Conservation (phyloP, 1,140 invertebrate species). For the Andrena cerasifolii region DNA sequence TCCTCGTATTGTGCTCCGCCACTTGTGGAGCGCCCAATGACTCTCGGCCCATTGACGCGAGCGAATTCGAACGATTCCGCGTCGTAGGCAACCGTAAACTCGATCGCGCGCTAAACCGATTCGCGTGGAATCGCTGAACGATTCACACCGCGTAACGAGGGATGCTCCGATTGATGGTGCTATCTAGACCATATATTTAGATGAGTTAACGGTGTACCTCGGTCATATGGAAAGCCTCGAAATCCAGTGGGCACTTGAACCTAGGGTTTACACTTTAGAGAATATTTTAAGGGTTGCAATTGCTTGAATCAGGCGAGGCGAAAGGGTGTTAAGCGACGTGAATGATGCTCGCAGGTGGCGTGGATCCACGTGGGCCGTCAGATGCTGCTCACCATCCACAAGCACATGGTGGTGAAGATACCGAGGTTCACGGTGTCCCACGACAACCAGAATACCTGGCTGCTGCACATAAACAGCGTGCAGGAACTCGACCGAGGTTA, state of each 20-base stretch:
- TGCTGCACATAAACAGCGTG: constrained; percentile 92
- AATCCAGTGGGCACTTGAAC: too few relatives aligned
- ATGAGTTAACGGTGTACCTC: too few relatives aligned
- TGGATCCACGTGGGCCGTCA: constrained; percentile 97
- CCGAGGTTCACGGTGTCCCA: constrained; percentile 94
- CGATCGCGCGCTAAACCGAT: background rate
- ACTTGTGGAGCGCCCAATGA: constrained; percentile 31
- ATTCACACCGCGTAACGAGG: background rate
- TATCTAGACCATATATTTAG: too few relatives aligned
- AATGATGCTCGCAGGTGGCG: constrained; percentile 87
- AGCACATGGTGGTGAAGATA: constrained; percentile 93
- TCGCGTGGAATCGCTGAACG: background rate
- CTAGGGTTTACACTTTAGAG: too few relatives aligned
- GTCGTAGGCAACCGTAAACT: background rate
- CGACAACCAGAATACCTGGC: constrained; percentile 95
- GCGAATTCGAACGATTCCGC: constrained; percentile 12
- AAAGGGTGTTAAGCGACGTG: too few relatives aligned
- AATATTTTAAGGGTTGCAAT: too few relatives aligned
- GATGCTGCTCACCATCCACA: constrained; percentile 95
- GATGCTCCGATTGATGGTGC: too few relatives aligned
- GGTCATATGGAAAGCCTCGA: too few relatives aligned
- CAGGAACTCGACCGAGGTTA: constrained; percentile 94
- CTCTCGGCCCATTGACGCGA: constrained; percentile 4
- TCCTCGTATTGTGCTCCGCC: background rate
- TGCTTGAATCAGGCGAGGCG: too few relatives aligned